Evolutionary conservation across 2,888 invertebrate species (phyloP), one percentile per base, ranked within the genome.

Genomic region (Eupelmus urozonus): DNA sequence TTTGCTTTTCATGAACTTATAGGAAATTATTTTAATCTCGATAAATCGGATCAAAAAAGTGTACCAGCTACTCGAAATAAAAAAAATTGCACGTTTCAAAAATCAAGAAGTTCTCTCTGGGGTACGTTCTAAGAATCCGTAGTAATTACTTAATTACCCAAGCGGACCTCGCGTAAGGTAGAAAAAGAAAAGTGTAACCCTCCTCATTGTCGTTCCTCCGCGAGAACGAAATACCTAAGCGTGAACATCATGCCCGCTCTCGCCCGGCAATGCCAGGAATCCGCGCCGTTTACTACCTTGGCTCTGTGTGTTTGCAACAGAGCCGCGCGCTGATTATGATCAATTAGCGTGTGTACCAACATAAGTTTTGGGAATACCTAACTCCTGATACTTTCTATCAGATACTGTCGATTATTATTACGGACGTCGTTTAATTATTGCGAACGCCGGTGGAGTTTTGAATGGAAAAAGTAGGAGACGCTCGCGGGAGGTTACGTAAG

Each of bases 401-500:
- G 20, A 70, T 20, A 29, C 4, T 34, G 67, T 62, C 40, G 16
- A 70, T 69, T 69, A 49, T 62, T 55, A 63, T 76, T 27, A 69
- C 55, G 29, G 65, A 49, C 23, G 23, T 57, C 16, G 25, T 40
- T 76, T 70, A 55, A 49, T 70, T 49, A 59, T 65, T 18, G 42
- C 34, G 16, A 70, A 45, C 16, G 9, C 45, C 16, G 45, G 2
- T 45, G 45, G 9, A 13, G 2, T 16, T 45, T 45, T 45, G 7
- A 45, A 45, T 45, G 45, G 16, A 45, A 45, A 34, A 34, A 45
- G 13, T 13, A 45, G 13, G 45, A 45, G 16, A 40, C 34, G 4
- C 4, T n/a, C 1, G 16, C 0, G n/a, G 57, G 1, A 18, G 29
- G 45, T 75, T 75, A 75, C 20, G 16, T 76, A 57, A 57, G 18